Evolutionary conservation across 2,888 invertebrate genomes (phyloP), one percentile per base, ranked within the genome.

Genomic region (Lissocephala sabroskyi): DNA sequence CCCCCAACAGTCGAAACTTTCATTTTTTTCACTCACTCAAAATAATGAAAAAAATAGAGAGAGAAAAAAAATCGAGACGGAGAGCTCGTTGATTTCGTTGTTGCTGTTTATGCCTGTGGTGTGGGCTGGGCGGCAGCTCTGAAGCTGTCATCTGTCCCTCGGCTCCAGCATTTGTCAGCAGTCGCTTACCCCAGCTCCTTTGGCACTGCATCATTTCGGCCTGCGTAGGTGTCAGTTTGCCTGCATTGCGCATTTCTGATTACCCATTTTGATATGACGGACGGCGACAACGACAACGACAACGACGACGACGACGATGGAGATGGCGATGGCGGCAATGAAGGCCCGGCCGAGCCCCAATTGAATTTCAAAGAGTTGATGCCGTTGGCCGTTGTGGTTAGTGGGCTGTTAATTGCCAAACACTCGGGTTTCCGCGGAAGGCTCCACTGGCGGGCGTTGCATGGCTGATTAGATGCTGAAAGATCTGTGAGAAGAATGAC

Each of bases 11-110:
- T 1, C 35, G 32, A 51, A 65, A 73, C 74, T 73, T 68, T 71
- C 68, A 71, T 68, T 62, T 67, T 62, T 67, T 62, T 67, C 57
- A 65, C 59, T 73, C 62, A 67, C 73, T 70, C 74, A 70, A 62
- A 74, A 68, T 73, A 76, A 68, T 76, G 68, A 76, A 58, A 60
- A 62, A 30, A 17, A 17, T 11, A 10, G 18, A 14, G 33, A 33
- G 33, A 4, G 33, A 13, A 35, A 16, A 14, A 35, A 35, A 35
- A 50, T 16, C 14, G 14, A 14, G 14, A 13, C 41, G 30, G 23
- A 23, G 3, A 23, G 23, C 23, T 40, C 26, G 40, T 36, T 28
- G 17, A n/a, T 23, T n/a, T n/a, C n/a, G 33, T 14, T 26, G 26
- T 9, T 11, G 36, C 14, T 35, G 16, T 35, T 23, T 11, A 14